Conservation (phyloP, 2,797 vertebrate species). For the Acanthurus tractus region DNA sequence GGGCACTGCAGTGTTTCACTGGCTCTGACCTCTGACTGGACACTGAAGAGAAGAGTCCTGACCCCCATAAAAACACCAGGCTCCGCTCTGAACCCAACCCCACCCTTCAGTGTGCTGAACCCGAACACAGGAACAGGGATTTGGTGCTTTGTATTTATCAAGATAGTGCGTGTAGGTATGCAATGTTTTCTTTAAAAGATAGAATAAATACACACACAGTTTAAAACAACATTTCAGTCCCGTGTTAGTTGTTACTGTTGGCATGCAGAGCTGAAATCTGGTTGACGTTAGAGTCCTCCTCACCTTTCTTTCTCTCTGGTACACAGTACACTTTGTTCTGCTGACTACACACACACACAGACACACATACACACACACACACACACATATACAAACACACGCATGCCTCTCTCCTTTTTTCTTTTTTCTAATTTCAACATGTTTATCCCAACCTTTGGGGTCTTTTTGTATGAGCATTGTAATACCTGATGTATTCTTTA, state of each 20-base stretch:
- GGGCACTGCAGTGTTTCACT: conserved; percentile 91
- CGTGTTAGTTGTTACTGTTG: conserved; percentile 84
- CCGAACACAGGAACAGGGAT: conserved; percentile 73
- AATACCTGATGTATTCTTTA: conserved; percentile 90
- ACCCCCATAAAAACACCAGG: conserved; percentile 71
- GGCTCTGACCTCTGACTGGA: conserved; percentile 86
- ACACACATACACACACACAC: conserved; percentile 4
- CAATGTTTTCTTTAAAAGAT: conserved; percentile 85
- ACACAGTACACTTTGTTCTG: conserved; percentile 71
- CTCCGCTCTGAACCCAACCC: conserved; percentile 50
- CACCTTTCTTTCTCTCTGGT: conserved; percentile 71
- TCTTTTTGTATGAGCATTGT: conserved; percentile 80
- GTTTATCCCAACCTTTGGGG: conserved; percentile 35
- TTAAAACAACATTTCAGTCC: conserved; percentile 86
- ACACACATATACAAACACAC: conserved; percentile 21
- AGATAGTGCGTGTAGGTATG: conserved; percentile 82
- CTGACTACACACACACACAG: conserved; percentile 74
- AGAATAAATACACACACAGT: conserved; percentile 84
- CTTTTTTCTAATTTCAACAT: conserved; percentile 43
- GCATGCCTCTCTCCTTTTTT: conserved; percentile 21
- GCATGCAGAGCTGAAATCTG: conserved; percentile 80
- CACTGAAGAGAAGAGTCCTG: conserved; percentile 77
- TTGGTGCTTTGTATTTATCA: conserved; percentile 79
- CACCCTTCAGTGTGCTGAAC: conserved; percentile 54
- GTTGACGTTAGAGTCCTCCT: conserved; percentile 81